Base-by-base conservation (phyloP, 2,888 invertebrate species). In the Pomacea canaliculata region DNA sequence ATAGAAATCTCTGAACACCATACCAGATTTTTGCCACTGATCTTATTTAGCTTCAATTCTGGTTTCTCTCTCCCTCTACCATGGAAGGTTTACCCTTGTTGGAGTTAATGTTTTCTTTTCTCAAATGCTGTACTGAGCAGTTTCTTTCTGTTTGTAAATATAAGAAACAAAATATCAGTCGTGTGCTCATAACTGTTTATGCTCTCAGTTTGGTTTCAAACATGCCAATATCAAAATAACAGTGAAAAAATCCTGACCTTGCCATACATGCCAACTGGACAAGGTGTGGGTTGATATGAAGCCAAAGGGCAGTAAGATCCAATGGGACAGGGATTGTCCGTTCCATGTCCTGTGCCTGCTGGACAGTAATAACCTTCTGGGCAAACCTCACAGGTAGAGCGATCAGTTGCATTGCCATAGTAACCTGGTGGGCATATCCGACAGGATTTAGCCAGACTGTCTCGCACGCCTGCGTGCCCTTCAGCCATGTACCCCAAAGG, bases 281-380 rank as follows among this genome's bases (percentile, higher is more conserved):
- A 90, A 7, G 86, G 82, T 0, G 78, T 82, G 10, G 83, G 80
- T 18, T 78, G 72, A 9, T 78, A 76, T 10, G 88, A 85, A 9
- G 85, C 86, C 3, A 75, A 74, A 12, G 89, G 89, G 71, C 88
- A 88, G 71, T 87, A 88, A 23, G 83, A 83, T 5, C 89, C 88
- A 27, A 82, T 78, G 8, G 81, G 80, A 76, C 89, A 89, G 2
- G 84, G 84, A 72, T 87, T 83, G 23, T 81, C 78, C 51, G 84
- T 82, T 27, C 86, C 85, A 78, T 87, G 80, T 4, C 85, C 84
- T 4, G 87, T 87, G 13, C 87, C 89, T 46, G 73, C 84, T 4
- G 89, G 89, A 76, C 90, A 90, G 83, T 88, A 90, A 80, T 86
- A 90, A 10, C 90, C 90, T 19, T 85, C 85, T 10, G 89, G 89